Conservation (phyloP, 2,113 vertebrate genomes). For the Odocoileus hemionus region DNA sequence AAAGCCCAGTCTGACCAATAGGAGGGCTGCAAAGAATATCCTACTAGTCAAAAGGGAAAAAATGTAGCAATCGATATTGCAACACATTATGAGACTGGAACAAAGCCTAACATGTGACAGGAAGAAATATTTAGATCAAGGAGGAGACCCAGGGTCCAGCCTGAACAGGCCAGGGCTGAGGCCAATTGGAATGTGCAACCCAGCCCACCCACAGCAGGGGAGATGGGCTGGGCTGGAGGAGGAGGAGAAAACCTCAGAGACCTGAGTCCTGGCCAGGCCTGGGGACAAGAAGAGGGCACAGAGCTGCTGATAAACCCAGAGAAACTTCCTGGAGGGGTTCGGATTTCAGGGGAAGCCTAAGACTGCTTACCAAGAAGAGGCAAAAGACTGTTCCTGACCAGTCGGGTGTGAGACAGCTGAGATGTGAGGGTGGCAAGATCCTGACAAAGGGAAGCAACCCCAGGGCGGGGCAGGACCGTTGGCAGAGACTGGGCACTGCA, state of each 20-base stretch:
- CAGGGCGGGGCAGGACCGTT: not conserved
- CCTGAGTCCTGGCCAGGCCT: not conserved
- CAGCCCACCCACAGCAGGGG: fast-evolving
- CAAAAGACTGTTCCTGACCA: not conserved
- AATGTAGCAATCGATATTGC: not conserved
- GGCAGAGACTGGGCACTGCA: not conserved
- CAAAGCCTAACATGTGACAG: not conserved
- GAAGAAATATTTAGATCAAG: not conserved
- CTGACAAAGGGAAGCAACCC: not conserved
- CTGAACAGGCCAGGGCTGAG: not conserved
- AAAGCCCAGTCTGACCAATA: not conserved
- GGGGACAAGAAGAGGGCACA: not conserved
- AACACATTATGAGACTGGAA: not conserved
- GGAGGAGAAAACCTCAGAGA: not conserved
- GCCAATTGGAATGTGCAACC: not conserved
- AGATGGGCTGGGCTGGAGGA: not conserved
- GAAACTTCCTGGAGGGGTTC: not conserved
- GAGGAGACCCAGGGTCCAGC: not conserved
- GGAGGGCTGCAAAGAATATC: not conserved
- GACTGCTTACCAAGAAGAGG: not conserved
- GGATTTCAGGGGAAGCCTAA: not conserved
- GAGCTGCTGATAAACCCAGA: not conserved
- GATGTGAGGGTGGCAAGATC: not conserved
- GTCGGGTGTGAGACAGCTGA: not conserved
- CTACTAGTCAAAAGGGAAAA: not conserved